Conservation (phyloP, 1,140 invertebrate genomes). For the Rhynchophorus ferrugineus region DNA sequence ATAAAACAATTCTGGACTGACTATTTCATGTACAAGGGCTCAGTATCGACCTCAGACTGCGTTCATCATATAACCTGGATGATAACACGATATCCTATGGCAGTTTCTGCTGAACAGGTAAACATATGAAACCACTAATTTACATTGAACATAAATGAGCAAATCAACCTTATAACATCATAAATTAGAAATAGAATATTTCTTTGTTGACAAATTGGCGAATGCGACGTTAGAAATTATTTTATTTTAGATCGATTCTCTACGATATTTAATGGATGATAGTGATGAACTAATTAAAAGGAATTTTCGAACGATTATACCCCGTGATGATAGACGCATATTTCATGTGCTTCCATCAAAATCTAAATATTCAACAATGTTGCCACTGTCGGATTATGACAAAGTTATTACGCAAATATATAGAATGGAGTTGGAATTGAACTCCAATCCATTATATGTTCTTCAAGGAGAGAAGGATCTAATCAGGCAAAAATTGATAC, state of each 20-base stretch:
- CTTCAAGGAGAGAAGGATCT: too few species aligned
- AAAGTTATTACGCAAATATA: constrained; percentile 13
- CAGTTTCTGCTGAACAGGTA: constrained; percentile 37
- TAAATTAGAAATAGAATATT: too few species aligned
- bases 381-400: constrained; percentile 18
- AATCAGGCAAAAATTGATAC: too few species aligned
- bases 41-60: constrained; percentile 32
- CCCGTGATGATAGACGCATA: constrained; percentile 18
- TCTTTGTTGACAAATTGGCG: too few species aligned
- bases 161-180: too few species aligned
- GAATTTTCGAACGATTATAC: constrained; percentile 34
- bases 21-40: constrained; percentile 67
- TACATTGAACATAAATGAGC: too few species aligned
- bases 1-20: constrained; percentile 48
- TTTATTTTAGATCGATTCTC: constrained; percentile 33
- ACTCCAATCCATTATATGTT: not conserved
- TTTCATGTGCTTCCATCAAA: constrained; percentile 35
- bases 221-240: too few species aligned
- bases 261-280: constrained; percentile 32
- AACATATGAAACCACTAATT: too few species aligned
- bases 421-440: not conserved
- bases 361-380: constrained; percentile 31
- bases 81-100: constrained; percentile 34
- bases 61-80: constrained; percentile 38
- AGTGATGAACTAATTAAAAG: constrained; percentile 31